Percentiles rank a stretch among this genome's conserved stretches.
Evolutionary conservation across 2,797 vertebrate species (phyloP).

Genomic region (Mormyrus hasselquistii): DNA sequence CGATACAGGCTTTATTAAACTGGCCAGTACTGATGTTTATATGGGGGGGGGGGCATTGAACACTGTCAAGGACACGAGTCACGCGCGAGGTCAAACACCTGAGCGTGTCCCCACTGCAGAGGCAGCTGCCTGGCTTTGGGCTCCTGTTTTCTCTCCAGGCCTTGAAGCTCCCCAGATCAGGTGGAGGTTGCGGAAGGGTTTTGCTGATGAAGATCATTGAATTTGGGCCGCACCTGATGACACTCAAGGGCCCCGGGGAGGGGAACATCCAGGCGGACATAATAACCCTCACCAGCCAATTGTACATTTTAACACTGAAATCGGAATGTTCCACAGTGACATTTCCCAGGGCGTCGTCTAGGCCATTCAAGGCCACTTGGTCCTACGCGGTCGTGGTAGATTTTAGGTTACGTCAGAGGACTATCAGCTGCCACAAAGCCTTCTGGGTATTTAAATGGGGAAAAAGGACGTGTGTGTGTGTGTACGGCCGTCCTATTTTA

Average conservation of each 20-base stretch:
- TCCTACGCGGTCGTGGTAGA: neutral
- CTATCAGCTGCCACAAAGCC: neutral
- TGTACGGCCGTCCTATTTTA: neutral
- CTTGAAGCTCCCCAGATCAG: slow-evolving; percentile 36
- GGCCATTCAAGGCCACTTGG: neutral
- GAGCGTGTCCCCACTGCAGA: slow-evolving; percentile 38
- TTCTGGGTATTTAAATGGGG: neutral
- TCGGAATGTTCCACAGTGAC: neutral
- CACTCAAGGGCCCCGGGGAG: neutral
- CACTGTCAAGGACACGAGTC: neutral
- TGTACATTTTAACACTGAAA: neutral
- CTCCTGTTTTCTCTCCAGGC: slow-evolving; percentile 47
- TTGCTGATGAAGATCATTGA: neutral
- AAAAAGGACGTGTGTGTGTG: neutral
- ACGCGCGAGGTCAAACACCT: neutral
- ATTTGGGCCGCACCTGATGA: neutral
- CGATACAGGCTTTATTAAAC: neutral
- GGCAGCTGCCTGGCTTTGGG: slow-evolving; percentile 49
- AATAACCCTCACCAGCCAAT: neutral
- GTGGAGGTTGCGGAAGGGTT: neutral
- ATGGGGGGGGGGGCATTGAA: neutral
- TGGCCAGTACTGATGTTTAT: neutral
- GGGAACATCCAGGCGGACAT: neutral
- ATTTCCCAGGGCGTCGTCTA: neutral
- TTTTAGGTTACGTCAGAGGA: neutral